Evolutionary conservation across 2,888 invertebrate genomes (phyloP).

Genomic region (Conus canariensis): DNA sequence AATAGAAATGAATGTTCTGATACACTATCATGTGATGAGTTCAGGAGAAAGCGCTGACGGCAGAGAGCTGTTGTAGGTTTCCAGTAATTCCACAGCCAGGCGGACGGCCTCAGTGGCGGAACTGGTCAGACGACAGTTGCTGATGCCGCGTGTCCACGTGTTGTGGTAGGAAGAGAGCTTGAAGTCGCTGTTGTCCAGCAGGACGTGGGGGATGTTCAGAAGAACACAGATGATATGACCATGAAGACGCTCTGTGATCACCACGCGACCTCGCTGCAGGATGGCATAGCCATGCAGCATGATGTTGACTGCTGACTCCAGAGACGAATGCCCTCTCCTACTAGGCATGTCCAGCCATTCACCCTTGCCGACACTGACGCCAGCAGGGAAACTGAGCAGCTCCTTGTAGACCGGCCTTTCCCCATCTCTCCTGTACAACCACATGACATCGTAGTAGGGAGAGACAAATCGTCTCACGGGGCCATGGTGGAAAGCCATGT

Average conservation of each 20-base stretch:
- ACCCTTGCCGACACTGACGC: slow-evolving; percentile 30
- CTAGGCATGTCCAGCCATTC: slow-evolving; percentile 51
- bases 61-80: slow-evolving; percentile 32
- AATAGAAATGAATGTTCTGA: neutral
- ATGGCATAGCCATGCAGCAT: slow-evolving; percentile 50
- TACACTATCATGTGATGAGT: neutral
- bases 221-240: slow-evolving; percentile 51
- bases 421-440: slow-evolving; percentile 51
- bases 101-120: slow-evolving; percentile 41
- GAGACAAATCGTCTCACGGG: slow-evolving; percentile 46
- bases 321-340: slow-evolving; percentile 28
- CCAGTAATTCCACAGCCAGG: slow-evolving; percentile 37
- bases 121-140: slow-evolving; percentile 44
- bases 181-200: slow-evolving; percentile 49
- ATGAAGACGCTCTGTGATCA: slow-evolving; percentile 55
- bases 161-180: slow-evolving; percentile 47
- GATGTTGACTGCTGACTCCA: slow-evolving; percentile 49
- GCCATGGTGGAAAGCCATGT: slow-evolving; percentile 55
- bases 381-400: slow-evolving; percentile 36
- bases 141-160: slow-evolving; percentile 48
- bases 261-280: slow-evolving; percentile 54
- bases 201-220: slow-evolving; percentile 51
- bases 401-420: slow-evolving; percentile 46
- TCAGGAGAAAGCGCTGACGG: neutral
- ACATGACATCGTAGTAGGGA: slow-evolving; percentile 54